phyloP scores from a whole-genome alignment of 2,888 invertebrate genomes.

The Polydrusus cervinus region DNA sequence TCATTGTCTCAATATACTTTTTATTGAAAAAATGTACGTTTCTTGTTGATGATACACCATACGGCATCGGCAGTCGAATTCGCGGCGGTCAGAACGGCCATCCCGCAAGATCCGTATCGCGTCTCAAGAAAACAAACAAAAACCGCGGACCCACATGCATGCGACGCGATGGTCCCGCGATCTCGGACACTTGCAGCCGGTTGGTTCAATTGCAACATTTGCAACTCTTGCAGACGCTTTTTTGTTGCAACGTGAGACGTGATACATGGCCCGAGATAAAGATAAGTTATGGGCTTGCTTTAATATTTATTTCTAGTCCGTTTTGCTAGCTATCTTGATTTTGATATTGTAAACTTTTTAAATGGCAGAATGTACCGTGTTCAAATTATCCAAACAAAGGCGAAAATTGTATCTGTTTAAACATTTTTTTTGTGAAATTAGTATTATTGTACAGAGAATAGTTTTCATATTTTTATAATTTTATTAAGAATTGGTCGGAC shows the following conservation, averaged over 20 bases:
- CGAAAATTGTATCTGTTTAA: too few relatives aligned
- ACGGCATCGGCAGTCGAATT: conserved; percentile 36
- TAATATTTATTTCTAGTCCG: conserved; percentile 3
- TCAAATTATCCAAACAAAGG: too few relatives aligned
- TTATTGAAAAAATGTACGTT: too few relatives aligned
- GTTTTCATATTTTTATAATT: too few relatives aligned
- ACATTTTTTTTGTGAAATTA: too few relatives aligned
- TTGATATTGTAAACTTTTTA: neutral
- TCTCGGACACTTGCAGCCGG: conserved; percentile 46
- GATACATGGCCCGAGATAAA: conserved; percentile 8
- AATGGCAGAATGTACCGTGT: neutral
- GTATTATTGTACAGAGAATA: too few relatives aligned
- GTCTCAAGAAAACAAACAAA: conserved; percentile 40
- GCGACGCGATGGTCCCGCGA: conserved; percentile 39
- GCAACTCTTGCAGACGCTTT: conserved; percentile 43
- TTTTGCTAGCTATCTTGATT: conserved; percentile 11
- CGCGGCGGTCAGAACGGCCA: conserved; percentile 24
- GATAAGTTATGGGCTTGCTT: conserved; percentile 10
- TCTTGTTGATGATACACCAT: too few relatives aligned
- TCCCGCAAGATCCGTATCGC: conserved; percentile 29
- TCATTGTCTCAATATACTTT: too few relatives aligned
- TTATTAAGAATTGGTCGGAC: too few relatives aligned
- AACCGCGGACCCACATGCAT: conserved; percentile 41
- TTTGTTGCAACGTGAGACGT: conserved; percentile 24
- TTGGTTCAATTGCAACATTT: conserved; percentile 27